A percentile compares a stretch with the other conserved stretches of the same genome.
Conservation (phyloP, 1,140 invertebrate genomes). For the Bombus sibiricus region DNA sequence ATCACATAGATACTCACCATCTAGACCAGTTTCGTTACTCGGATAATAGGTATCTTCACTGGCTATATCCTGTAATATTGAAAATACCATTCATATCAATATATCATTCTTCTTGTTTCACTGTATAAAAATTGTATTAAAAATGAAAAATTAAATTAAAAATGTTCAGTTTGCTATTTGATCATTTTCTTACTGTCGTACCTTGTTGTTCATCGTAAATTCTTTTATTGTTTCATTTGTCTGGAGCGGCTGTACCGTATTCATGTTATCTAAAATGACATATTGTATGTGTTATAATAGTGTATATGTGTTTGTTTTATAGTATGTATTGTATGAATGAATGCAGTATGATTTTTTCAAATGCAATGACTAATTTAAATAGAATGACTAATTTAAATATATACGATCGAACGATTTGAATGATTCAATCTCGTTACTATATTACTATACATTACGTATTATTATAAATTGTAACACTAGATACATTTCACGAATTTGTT, state of each 20-base stretch:
- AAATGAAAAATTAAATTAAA: neutral
- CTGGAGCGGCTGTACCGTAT: conserved; percentile 67
- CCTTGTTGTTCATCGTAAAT: conserved; percentile 69
- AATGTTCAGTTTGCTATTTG: neutral
- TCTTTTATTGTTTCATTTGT: conserved; percentile 73
- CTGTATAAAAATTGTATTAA: neutral
- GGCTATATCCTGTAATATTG: neutral
- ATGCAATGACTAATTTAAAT: neutral
- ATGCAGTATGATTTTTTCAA: no score
- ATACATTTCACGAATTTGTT: neutral
- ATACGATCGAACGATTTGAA: neutral
- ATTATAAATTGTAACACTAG: neutral
- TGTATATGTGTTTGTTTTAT: neutral
- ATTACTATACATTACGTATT: neutral
- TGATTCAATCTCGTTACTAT: neutral
- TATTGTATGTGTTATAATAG: neutral
- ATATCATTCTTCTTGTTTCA: neutral
- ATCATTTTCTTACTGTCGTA: conserved; percentile 28
- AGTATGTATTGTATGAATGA: neutral
- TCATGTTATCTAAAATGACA: conserved; percentile 74
- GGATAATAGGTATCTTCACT: conserved; percentile 55
- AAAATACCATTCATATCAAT: neutral
- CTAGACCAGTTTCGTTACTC: conserved; percentile 67
- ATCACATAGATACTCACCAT: conserved; percentile 63
- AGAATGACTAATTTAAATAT: neutral